phyloP scores from a whole-genome alignment of 2,888 invertebrate genomes.

The Ischnura elegans region DNA sequence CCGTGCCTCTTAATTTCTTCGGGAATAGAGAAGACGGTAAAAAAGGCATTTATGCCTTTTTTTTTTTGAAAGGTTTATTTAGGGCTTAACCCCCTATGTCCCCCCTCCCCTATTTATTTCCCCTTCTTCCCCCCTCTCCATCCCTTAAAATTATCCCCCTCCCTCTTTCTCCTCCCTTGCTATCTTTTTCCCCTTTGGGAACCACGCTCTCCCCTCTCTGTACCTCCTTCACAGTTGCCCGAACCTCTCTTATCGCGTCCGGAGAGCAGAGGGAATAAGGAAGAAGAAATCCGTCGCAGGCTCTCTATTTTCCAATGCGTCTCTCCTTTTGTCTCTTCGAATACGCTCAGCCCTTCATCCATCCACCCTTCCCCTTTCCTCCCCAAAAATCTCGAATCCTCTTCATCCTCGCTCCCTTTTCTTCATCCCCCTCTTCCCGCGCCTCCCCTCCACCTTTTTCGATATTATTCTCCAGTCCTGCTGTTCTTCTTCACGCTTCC shows the following conservation, averaged over 20 bases:
- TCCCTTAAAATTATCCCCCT: background rate
- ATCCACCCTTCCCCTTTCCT: background rate
- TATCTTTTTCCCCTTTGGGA: no score
- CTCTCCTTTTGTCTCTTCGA: background rate
- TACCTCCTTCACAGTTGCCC: slow-evolving; percentile 27
- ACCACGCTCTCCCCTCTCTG: background rate
- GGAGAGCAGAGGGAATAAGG: no score
- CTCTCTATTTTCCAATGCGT: background rate
- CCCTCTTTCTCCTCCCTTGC: background rate
- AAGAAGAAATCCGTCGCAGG: background rate
- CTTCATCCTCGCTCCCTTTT: background rate
- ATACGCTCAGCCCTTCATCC: background rate
- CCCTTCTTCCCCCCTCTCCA: background rate
- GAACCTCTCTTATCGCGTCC: background rate
- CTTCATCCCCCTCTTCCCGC: background rate
- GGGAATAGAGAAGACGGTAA: background rate
- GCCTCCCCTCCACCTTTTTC: background rate
- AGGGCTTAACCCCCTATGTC: background rate
- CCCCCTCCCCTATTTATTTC: background rate
- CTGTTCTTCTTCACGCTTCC: background rate
- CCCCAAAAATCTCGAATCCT: no score
- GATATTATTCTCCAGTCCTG: background rate
- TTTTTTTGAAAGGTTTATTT: no score
- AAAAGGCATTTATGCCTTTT: slow-evolving; percentile 23
- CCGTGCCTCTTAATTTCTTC: slow-evolving; percentile 45